Conservation (phyloP, 2,113 vertebrate species). For the Zosterops lateralis region DNA sequence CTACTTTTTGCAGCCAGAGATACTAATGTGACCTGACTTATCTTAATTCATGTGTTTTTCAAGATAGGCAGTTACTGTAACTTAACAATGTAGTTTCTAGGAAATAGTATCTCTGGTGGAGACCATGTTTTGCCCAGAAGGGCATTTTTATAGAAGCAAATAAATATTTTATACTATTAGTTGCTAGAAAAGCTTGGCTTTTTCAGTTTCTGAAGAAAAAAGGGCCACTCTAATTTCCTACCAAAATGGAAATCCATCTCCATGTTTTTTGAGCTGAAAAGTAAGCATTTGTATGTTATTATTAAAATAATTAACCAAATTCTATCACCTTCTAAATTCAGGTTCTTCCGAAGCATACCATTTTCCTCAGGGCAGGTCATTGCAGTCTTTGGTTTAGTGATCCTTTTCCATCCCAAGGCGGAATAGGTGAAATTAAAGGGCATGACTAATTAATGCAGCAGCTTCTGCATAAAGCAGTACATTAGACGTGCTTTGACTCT, state of each 20-base stretch:
- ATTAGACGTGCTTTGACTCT: not conserved
- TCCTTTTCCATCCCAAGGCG: not conserved
- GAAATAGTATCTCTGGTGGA: not conserved
- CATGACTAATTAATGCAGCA: not conserved
- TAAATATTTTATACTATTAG: not conserved
- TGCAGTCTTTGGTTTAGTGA: not conserved
- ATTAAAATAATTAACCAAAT: not conserved
- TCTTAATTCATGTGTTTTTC: not conserved
- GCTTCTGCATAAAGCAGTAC: not conserved
- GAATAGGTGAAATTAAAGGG: conserved; percentile 11
- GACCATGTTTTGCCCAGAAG: not conserved
- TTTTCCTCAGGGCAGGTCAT: not conserved
- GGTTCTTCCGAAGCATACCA: not conserved
- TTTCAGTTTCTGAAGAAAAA: not conserved
- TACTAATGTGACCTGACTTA: not conserved
- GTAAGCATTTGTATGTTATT: not conserved
- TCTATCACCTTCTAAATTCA: not conserved
- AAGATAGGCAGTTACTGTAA: not conserved
- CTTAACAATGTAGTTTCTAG: not conserved
- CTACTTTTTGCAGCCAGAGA: not conserved
- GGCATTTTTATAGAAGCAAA: not conserved
- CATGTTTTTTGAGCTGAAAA: not conserved
- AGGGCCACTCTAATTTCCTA: not conserved
- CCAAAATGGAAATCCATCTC: not conserved
- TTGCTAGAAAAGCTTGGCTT: not conserved